Evolutionary conservation across 2,113 vertebrate genomes (phyloP).

Genomic region (Cettia cetti): DNA sequence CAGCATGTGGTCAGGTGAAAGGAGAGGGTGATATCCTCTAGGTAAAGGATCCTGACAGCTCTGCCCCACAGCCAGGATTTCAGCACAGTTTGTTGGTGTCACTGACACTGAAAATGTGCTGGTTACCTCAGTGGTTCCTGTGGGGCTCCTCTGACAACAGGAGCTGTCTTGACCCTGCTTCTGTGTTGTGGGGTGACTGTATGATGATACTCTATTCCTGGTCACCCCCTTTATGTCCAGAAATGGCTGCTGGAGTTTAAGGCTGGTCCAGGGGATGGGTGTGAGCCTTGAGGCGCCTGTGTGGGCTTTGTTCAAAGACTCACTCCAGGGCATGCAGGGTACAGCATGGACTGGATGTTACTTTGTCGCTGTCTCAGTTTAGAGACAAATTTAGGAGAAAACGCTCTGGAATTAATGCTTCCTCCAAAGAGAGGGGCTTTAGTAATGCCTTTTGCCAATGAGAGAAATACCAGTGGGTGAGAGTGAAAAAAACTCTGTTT

Average conservation of each 20-base stretch:
- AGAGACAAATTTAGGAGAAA: background rate
- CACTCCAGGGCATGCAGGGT: background rate
- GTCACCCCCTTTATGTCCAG: background rate
- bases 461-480: background rate
- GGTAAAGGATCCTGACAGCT: background rate
- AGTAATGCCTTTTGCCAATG: background rate
- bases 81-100: background rate
- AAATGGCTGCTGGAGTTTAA: background rate
- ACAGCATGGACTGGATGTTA: rapidly evolving
- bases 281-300: background rate
- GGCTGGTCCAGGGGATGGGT: too few relatives aligned
- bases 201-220: background rate
- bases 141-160: background rate
- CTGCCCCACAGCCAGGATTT: background rate
- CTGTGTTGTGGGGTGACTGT: background rate
- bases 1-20: background rate
- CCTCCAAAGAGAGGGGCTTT: background rate
- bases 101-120: background rate
- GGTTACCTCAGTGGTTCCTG: background rate
- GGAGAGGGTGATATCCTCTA: background rate
- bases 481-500: background rate
- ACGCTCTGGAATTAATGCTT: background rate
- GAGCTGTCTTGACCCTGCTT: rapidly evolving
- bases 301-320: background rate
- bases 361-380: background rate